Evolutionary conservation across 1,140 invertebrate genomes (phyloP).

Genomic region (Matsumurasca onukii): DNA sequence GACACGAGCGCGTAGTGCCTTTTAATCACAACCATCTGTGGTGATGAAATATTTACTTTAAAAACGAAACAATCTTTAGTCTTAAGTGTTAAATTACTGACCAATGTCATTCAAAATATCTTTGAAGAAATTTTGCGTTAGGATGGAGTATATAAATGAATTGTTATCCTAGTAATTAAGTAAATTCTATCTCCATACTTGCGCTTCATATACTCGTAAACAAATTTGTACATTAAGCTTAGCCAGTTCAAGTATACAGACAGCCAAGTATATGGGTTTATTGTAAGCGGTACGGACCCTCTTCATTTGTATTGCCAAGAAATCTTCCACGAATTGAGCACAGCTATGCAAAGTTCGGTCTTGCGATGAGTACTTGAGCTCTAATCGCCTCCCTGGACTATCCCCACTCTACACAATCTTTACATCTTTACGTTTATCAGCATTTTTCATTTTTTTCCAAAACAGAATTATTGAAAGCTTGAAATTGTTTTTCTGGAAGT

Average conservation of each 20-base stretch:
- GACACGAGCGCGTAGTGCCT: too few species aligned
- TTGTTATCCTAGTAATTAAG: constrained; percentile 30
- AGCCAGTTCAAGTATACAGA: too few species aligned
- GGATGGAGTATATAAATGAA: constrained; percentile 34
- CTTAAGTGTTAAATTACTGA: constrained; percentile 43
- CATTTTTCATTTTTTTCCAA: constrained; percentile 54
- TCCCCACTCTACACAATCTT: constrained; percentile 43
- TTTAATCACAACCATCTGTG: too few species aligned
- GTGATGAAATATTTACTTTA: too few species aligned
- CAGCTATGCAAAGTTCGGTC: not conserved
- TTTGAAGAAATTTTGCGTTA: constrained; percentile 37
- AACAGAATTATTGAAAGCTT: constrained; percentile 51
- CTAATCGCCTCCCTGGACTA: not conserved
- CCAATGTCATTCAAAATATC: constrained; percentile 35
- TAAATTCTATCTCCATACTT: constrained; percentile 28
- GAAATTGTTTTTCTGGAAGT: constrained; percentile 51
- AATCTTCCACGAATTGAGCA: not conserved
- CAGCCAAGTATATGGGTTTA: not conserved
- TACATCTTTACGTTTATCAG: too few species aligned
- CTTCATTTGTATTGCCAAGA: not conserved
- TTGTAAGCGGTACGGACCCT: not conserved
- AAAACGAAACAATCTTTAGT: too few species aligned
- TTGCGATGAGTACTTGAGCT: not conserved
- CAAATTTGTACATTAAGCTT: not conserved
- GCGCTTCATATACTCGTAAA: not conserved